These are phyloP conservation scores for Podarcis siculus DNA, from an alignment of 2,797 vertebrate genomes.

Conservation along the genomic window DNA sequence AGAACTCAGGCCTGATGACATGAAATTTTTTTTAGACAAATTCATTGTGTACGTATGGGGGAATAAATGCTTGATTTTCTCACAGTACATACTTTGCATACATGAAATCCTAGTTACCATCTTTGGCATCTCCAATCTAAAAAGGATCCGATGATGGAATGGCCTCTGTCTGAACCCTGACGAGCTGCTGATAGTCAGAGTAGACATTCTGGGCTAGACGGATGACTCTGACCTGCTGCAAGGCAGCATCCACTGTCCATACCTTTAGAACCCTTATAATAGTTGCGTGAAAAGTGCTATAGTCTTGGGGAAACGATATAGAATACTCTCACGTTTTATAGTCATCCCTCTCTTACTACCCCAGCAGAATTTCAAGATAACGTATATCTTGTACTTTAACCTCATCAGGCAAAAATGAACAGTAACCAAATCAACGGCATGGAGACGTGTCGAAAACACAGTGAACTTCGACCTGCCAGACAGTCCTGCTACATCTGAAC, in stretches of 20 bases:
- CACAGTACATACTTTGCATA: not conserved
- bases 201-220: not conserved
- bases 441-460: slow-evolving; percentile 66
- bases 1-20: slow-evolving; percentile 1
- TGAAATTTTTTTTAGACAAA: not conserved
- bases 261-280: not conserved
- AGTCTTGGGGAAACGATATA: not conserved
- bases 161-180: not conserved
- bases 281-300: not conserved
- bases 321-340: slow-evolving; percentile 13
- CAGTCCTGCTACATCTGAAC: slow-evolving; percentile 37
- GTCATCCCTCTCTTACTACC: not conserved
- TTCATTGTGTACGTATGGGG: no score
- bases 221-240: not conserved
- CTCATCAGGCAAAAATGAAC: slow-evolving; percentile 55
- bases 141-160: not conserved
- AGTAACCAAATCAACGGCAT: slow-evolving; percentile 37
- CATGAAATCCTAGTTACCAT: not conserved
- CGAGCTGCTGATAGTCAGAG: not conserved
- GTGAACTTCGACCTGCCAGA: slow-evolving; percentile 76
- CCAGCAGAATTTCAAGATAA: slow-evolving; percentile 33
- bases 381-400: slow-evolving; percentile 67
- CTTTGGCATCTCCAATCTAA: not conserved
- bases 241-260: not conserved
- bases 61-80: not conserved